These are phyloP conservation scores for Anagyrus pseudococci DNA, from an alignment of 2,888 invertebrate genomes.

Conservation along the genomic window DNA sequence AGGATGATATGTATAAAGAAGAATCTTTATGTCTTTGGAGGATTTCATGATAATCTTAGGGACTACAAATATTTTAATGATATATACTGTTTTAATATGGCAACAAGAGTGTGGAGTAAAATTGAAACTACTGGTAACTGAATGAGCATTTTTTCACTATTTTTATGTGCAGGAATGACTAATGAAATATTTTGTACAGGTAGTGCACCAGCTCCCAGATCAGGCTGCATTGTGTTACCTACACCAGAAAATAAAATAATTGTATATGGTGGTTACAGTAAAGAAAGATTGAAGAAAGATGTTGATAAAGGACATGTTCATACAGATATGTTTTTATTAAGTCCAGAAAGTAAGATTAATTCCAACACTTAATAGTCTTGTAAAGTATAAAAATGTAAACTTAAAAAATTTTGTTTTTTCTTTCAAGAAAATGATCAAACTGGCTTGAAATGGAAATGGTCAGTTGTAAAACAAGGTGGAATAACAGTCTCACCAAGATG, in stretches of 20 bases:
- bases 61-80: slow-evolving; percentile 92
- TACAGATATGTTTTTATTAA: slow-evolving; percentile 73
- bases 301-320: slow-evolving; percentile 76
- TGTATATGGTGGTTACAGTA: slow-evolving; percentile 81
- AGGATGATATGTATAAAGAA: slow-evolving; percentile 84
- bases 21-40: slow-evolving; percentile 85
- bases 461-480: slow-evolving; percentile 71
- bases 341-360: slow-evolving; percentile 68
- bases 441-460: slow-evolving; percentile 76
- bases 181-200: slow-evolving; percentile 58
- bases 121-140: slow-evolving; percentile 64
- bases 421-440: slow-evolving; percentile 67
- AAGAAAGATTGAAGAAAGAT: slow-evolving; percentile 76
- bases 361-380: slow-evolving; percentile 1
- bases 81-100: slow-evolving; percentile 80
- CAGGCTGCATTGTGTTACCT: slow-evolving; percentile 79
- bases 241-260: slow-evolving; percentile 70
- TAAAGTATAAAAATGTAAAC: background rate
- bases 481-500: slow-evolving; percentile 70
- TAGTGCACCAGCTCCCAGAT: slow-evolving; percentile 76
- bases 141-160: background rate
- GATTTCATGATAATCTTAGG: slow-evolving; percentile 87
- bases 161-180: slow-evolving; percentile 5
- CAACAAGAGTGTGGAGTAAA: slow-evolving; percentile 79
- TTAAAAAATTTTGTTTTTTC: background rate